Evolutionary conservation across 2,113 vertebrate genomes (phyloP), one percentile per base, ranked within the genome.

Genomic region (Dascyllus trimaculatus): DNA sequence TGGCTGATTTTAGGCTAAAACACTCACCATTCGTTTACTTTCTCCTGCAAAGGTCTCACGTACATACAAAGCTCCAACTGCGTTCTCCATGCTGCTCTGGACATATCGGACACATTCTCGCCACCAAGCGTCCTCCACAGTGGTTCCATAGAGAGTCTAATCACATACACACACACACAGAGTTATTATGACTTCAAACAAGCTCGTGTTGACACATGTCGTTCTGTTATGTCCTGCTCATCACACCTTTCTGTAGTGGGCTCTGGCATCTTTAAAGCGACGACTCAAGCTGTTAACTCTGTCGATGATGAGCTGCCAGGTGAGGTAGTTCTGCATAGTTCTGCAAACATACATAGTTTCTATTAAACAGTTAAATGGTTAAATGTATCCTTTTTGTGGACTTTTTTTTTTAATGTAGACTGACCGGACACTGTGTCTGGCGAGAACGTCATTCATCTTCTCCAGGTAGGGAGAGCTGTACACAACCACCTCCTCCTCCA

Each of bases 271-370:
- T 92, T 96, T 98, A 93, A 97, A 98, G 11, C 97, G 95, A 17
- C 94, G 96, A 60, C 97, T 99, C 86, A 99, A 76, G 89, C 95
- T 97, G 74, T 95, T 95, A 58, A 99, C 95, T 10, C 96, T 93
- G 48, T 99, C 97, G 0, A 95, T 93, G 51, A 98, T 90, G 86
- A 99, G 88, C 25, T 96, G 95, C 98, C 98, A 99, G 15, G 94
- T 95, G 91, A 99, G 93, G 89, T 99, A 99, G 94, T 99, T 99
- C 94, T 99, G 97, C 82, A 99, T 86, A 73, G 97, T 97, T 91
- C 98, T 99, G 92, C 0, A 62, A 85, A 69, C 3, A 85, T 40
- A 18, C 25, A 64, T 15, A 4, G 5, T 8, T 40, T 65, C 35
- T 24, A 1, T 57, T 63, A 14, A 58, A 7, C 11, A 11, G 38